Evolutionary conservation across 2,888 invertebrate genomes (phyloP).

Genomic region (Alloscopus bannaensis): DNA sequence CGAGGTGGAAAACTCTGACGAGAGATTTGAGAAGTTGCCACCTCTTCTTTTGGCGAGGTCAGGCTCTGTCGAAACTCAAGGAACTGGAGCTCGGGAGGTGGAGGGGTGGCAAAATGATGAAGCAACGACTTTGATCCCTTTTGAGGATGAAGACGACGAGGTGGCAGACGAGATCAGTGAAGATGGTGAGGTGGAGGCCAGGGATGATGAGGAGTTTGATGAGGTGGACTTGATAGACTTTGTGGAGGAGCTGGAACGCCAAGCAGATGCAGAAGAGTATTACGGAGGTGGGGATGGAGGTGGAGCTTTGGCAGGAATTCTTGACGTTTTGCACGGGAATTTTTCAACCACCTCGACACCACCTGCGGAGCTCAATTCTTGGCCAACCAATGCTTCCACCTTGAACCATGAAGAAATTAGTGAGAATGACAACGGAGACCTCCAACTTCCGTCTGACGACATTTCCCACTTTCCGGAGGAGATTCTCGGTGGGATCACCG

Average conservation of each 20-base stretch:
- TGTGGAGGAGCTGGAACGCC: conserved; percentile 62
- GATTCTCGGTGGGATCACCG: conserved; percentile 65
- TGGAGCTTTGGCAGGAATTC: conserved; percentile 54
- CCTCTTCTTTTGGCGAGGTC: too few relatives aligned
- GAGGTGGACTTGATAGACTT: conserved; percentile 60
- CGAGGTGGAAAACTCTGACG: too few relatives aligned
- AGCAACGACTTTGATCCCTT: not conserved
- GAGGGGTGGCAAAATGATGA: conserved; percentile 1
- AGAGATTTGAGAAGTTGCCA: too few relatives aligned
- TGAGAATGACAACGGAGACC: conserved; percentile 43
- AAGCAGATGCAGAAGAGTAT: conserved; percentile 63
- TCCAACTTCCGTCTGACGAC: conserved; percentile 39
- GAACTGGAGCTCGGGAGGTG: too few relatives aligned
- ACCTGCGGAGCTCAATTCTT: not conserved
- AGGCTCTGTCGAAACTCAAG: too few relatives aligned
- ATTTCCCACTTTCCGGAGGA: conserved; percentile 64
- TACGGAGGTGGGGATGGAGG: conserved; percentile 22
- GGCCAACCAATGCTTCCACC: too few relatives aligned
- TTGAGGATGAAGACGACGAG: conserved; percentile 14
- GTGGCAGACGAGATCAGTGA: not conserved
- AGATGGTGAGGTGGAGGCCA: not conserved
- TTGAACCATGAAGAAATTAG: conserved; percentile 15
- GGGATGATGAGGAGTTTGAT: conserved; percentile 32
- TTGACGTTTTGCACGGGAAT: conserved; percentile 52
- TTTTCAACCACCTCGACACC: not conserved